A percentile compares a stretch with the other conserved stretches of the same genome.
Evolutionary conservation across 2,113 vertebrate genomes (phyloP).

Genomic region (Lophura nycthemera): DNA sequence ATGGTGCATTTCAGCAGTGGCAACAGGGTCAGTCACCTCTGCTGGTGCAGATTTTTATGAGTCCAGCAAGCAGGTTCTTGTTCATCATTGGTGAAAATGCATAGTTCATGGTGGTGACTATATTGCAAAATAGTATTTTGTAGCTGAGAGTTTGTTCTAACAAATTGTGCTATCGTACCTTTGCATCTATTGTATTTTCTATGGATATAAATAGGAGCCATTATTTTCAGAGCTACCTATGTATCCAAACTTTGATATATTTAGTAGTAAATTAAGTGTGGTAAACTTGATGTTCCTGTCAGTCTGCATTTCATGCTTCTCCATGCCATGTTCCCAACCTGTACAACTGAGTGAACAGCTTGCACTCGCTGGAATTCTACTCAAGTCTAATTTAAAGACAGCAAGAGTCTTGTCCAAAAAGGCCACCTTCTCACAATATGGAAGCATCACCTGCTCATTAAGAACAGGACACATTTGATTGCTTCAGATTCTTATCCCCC

Average conservation of each 20-base stretch:
- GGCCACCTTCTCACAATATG: not conserved
- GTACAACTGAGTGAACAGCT: not conserved
- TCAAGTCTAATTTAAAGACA: not conserved
- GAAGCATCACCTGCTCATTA: not conserved
- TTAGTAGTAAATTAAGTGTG: not conserved
- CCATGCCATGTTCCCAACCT: not conserved
- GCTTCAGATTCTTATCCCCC: not conserved
- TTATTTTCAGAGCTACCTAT: not conserved
- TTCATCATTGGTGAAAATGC: too few relatives aligned
- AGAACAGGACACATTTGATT: not conserved
- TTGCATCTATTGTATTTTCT: not conserved
- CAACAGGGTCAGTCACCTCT: too few relatives aligned
- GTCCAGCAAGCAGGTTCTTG: too few relatives aligned
- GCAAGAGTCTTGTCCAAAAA: not conserved
- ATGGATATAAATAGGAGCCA: not conserved
- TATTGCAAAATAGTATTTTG: not conserved
- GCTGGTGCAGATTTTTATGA: too few relatives aligned
- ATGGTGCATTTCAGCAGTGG: too few relatives aligned
- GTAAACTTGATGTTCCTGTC: not conserved
- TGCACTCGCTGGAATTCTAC: not conserved
- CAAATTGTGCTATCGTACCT: not conserved
- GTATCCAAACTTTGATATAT: not conserved
- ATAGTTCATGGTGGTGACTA: not conserved
- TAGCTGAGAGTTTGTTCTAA: not conserved
- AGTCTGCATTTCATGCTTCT: slow-evolving; percentile 3